Conservation (phyloP, 2,797 vertebrate genomes). For the Sparidentex hasta region DNA sequence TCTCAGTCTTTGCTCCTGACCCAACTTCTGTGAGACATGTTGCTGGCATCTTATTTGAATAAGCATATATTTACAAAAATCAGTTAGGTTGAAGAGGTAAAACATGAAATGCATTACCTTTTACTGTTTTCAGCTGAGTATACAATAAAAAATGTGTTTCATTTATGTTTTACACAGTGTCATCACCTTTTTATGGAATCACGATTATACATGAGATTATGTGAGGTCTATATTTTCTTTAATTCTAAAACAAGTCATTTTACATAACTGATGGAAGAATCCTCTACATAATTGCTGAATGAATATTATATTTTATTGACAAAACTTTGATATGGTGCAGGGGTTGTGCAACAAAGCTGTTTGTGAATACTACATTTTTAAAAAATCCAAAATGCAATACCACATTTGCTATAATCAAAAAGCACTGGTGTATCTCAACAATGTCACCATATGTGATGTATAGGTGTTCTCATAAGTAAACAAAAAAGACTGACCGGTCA, state of each 20-base stretch:
- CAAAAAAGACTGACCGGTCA: slow-evolving; percentile 24
- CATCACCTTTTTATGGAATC: too few relatives aligned
- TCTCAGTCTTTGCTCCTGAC: too few relatives aligned
- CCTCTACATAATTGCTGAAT: background rate
- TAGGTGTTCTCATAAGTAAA: background rate
- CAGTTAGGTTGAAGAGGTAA: too few relatives aligned
- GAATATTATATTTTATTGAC: background rate
- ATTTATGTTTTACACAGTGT: too few relatives aligned
- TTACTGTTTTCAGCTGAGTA: too few relatives aligned
- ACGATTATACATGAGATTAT: background rate
- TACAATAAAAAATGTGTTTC: too few relatives aligned
- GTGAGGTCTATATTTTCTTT: background rate
- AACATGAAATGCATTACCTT: too few relatives aligned
- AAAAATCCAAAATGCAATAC: background rate
- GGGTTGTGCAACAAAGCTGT: background rate
- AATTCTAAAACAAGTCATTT: background rate
- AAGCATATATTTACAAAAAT: too few relatives aligned
- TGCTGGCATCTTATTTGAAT: too few relatives aligned
- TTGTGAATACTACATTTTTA: background rate
- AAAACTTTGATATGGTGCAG: background rate
- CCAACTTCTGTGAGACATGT: too few relatives aligned
- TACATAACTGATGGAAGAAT: background rate
- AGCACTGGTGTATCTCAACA: background rate
- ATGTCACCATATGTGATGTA: background rate
- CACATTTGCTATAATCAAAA: background rate